A percentile compares a stretch with the other conserved stretches of the same genome.
Conservation (phyloP, 2,113 vertebrate species). For the Pteronura brasiliensis region DNA sequence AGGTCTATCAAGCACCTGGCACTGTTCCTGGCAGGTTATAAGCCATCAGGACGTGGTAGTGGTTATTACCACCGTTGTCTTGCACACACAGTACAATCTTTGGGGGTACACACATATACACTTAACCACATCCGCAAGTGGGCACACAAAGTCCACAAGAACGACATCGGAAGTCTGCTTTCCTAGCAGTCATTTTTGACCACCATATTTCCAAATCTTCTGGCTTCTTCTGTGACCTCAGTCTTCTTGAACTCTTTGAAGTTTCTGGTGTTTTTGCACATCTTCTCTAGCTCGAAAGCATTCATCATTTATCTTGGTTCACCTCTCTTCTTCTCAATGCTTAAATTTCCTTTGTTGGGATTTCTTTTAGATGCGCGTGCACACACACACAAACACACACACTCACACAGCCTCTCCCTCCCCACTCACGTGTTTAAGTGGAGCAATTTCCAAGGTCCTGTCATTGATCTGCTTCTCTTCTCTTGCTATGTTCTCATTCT, state of each 20-base stretch:
- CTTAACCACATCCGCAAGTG: not conserved
- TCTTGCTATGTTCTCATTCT: constrained; percentile 39
- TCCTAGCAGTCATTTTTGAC: not conserved
- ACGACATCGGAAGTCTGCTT: not conserved
- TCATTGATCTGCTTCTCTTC: constrained; percentile 64
- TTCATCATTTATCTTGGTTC: constrained; percentile 22
- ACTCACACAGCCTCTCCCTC: not conserved
- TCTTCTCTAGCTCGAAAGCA: constrained; percentile 17
- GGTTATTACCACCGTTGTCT: not conserved
- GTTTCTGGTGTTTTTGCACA: not conserved
- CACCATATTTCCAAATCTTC: not conserved
- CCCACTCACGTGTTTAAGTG: not conserved
- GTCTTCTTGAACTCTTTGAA: constrained; percentile 8
- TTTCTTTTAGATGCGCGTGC: not conserved
- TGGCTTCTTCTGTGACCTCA: not conserved
- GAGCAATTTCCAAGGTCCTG: constrained; percentile 32
- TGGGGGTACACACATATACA: not conserved
- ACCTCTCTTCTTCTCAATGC: not conserved
- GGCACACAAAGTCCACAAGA: not conserved
- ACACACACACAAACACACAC: not conserved
- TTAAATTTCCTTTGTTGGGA: constrained; percentile 8
- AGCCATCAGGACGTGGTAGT: not conserved
- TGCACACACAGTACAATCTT: not conserved
- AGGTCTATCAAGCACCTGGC: not conserved
- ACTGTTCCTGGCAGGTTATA: not conserved